Conservation (phyloP, 2,888 invertebrate species). For the Ecdyonurus torrentis region DNA sequence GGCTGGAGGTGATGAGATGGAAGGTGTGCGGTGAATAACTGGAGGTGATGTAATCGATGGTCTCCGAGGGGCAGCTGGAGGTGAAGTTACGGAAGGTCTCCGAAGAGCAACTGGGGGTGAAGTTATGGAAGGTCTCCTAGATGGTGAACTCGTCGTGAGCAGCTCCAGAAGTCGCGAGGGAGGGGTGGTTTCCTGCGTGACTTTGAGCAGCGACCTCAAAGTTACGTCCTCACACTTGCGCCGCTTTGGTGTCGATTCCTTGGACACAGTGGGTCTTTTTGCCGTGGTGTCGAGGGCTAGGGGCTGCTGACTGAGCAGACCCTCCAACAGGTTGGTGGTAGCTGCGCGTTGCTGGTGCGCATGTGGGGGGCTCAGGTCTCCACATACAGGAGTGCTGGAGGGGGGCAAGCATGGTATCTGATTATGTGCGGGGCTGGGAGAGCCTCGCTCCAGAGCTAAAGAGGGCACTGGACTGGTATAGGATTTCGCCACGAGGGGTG, state of each 20-base stretch:
- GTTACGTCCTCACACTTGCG: slow-evolving; percentile 30
- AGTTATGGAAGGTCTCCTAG: slow-evolving; percentile 4
- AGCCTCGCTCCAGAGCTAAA: slow-evolving; percentile 1
- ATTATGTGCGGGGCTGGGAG: slow-evolving; percentile 3
- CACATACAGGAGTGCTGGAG: slow-evolving; percentile 7
- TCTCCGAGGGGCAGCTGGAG: no score
- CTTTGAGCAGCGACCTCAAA: slow-evolving; percentile 30
- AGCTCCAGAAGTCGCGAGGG: slow-evolving; percentile 29
- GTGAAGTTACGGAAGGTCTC: no score
- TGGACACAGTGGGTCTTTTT: neutral
- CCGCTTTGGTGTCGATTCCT: slow-evolving; percentile 32
- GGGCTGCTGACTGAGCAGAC: neutral
- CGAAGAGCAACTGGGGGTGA: no score
- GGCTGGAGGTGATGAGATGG: slow-evolving; percentile 1
- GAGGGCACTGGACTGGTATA: slow-evolving; percentile 22
- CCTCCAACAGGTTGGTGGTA: slow-evolving; percentile 4
- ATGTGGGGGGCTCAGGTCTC: slow-evolving; percentile 13
- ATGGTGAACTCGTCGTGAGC: slow-evolving; percentile 19
- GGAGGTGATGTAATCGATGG: slow-evolving; percentile 4
- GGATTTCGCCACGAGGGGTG: slow-evolving; percentile 49
- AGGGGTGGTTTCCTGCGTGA: slow-evolving; percentile 14
- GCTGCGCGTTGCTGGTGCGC: slow-evolving; percentile 16
- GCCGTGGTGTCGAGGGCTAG: neutral
- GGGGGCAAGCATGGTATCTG: slow-evolving; percentile 5
- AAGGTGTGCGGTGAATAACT: neutral